These are phyloP conservation scores for Geothlypis trichas DNA, from an alignment of 2,113 vertebrate genomes.

Conservation along the genomic window DNA sequence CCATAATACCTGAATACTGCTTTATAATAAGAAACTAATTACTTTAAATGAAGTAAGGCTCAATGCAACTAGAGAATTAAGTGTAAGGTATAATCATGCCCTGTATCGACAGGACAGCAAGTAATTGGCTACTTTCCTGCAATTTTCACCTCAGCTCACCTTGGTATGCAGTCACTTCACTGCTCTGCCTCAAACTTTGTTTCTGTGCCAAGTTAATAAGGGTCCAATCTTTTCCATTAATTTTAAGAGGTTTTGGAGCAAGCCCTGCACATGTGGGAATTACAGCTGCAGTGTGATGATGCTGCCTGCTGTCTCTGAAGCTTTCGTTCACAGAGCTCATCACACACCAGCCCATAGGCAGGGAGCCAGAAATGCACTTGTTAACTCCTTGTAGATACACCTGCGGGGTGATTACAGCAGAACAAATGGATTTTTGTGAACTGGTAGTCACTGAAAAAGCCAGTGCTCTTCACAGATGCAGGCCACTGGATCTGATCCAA, in stretches of 20 bases:
- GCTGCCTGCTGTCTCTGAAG: neutral
- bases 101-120: neutral
- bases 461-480: neutral
- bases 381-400: neutral
- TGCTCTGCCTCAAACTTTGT: neutral
- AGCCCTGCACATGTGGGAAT: neutral
- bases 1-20: neutral
- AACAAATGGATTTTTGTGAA: neutral
- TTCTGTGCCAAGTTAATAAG: neutral
- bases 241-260: neutral
- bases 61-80: neutral
- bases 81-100: neutral
- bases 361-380: neutral
- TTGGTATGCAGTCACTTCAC: neutral
- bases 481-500: neutral
- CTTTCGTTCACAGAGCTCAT: neutral
- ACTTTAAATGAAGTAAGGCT: constrained; percentile 8
- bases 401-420: neutral
- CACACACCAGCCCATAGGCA: neutral
- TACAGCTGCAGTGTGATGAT: neutral
- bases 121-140: neutral
- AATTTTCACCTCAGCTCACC: constrained; percentile 20
- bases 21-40: constrained; percentile 20
- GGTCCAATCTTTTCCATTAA: neutral
- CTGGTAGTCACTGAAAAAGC: neutral